These are phyloP conservation scores for Leptodactylus fallax DNA, from an alignment of 2,797 vertebrate genomes.

Conservation along the genomic window DNA sequence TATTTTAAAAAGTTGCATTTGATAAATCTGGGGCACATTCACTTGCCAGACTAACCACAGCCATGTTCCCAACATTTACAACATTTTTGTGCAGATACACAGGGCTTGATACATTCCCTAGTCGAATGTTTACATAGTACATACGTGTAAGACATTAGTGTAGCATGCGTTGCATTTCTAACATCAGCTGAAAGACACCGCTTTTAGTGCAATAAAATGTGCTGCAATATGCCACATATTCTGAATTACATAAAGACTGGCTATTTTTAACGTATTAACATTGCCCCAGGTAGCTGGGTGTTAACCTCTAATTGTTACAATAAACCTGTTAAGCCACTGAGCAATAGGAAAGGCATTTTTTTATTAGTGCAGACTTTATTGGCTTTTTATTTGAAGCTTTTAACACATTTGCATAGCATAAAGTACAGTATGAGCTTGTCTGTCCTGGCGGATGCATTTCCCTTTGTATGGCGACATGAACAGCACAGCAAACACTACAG, in stretches of 20 bases:
- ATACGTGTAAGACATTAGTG: too few relatives aligned
- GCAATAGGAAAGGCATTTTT: neutral
- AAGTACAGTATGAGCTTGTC: neutral
- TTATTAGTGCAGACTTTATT: neutral
- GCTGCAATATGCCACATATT: neutral
- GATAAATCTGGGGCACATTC: too few relatives aligned
- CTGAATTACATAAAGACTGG: too few relatives aligned
- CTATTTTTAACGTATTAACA: neutral
- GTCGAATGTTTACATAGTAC: too few relatives aligned
- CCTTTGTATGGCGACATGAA: too few relatives aligned
- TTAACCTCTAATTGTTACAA: neutral
- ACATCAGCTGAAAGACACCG: neutral
- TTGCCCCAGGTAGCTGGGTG: neutral
- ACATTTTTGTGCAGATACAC: too few relatives aligned
- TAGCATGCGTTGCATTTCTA: too few relatives aligned
- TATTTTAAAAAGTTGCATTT: too few relatives aligned
- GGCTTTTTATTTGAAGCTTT: neutral
- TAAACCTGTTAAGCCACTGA: conserved; percentile 33
- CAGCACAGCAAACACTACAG: neutral
- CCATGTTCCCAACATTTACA: too few relatives aligned
- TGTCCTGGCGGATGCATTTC: neutral
- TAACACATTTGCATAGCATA: neutral
- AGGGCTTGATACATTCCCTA: too few relatives aligned
- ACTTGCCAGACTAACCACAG: too few relatives aligned
- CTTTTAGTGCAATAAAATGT: neutral